phyloP scores from a whole-genome alignment of 2,888 invertebrate species.

The Cryptops parisi region DNA sequence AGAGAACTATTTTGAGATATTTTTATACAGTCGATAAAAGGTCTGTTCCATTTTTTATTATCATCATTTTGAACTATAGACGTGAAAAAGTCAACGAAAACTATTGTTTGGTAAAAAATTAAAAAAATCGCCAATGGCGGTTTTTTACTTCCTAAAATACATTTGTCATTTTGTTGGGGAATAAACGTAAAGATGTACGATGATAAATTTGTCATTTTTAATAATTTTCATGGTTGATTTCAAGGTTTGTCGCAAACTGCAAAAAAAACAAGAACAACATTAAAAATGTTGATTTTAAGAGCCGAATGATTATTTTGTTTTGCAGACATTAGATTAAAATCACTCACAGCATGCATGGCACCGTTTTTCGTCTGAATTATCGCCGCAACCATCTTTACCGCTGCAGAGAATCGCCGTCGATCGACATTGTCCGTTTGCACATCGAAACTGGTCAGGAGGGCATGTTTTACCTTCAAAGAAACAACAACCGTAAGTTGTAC shows the following conservation, averaged over 20 bases:
- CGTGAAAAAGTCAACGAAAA: too few species aligned
- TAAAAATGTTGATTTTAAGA: background rate
- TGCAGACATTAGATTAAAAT: background rate
- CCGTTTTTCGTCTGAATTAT: constrained; percentile 70
- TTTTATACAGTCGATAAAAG: too few species aligned
- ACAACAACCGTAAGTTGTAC: too few species aligned
- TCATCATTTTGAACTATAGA: too few species aligned
- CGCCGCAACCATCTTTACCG: constrained; percentile 80
- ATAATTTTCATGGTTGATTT: too few species aligned
- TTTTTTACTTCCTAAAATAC: too few species aligned
- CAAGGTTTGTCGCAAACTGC: constrained; percentile 4
- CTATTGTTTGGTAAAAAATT: too few species aligned
- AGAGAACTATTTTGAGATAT: too few species aligned
- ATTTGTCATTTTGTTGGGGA: too few species aligned
- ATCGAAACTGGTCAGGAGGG: constrained; percentile 49
- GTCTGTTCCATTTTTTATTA: too few species aligned
- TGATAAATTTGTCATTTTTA: background rate
- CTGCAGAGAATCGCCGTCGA: constrained; percentile 71
- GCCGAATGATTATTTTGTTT: background rate
- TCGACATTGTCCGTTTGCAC: constrained; percentile 72
- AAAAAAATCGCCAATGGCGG: too few species aligned
- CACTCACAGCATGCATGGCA: constrained; percentile 77
- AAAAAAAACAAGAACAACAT: background rate
- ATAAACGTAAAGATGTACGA: background rate
- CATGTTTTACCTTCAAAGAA: constrained; percentile 37